Percentiles rank a stretch among this genome's conserved stretches.
These are phyloP conservation scores for Pollenia griseotomentosa DNA, from an alignment of 2,888 invertebrate species.

Conservation along the genomic window DNA sequence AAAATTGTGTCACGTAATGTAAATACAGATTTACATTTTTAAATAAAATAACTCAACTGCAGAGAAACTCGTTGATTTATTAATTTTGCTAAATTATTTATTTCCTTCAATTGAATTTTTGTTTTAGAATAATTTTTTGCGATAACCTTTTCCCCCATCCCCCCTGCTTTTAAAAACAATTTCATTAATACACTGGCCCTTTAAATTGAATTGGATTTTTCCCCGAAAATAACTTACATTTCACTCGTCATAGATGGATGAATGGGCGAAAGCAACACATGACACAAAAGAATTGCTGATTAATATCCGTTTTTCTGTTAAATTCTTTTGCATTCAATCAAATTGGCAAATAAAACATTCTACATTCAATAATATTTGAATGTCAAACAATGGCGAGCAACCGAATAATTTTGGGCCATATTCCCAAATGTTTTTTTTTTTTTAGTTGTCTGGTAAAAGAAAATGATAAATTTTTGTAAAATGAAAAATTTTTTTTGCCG, in stretches of 20 bases:
- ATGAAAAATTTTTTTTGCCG: slow-evolving; percentile 10
- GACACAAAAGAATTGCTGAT: slow-evolving; percentile 53
- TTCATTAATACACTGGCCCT: too few relatives aligned
- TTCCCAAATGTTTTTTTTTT: slow-evolving; percentile 42
- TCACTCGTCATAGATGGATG: not conserved
- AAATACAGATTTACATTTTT: too few relatives aligned
- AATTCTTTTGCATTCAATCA: slow-evolving; percentile 26
- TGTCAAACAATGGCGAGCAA: slow-evolving; percentile 23
- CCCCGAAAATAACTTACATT: not conserved
- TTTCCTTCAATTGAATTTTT: too few relatives aligned
- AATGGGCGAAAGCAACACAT: not conserved
- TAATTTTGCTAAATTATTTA: too few relatives aligned
- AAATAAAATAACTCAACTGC: too few relatives aligned
- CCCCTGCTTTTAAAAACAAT: too few relatives aligned
- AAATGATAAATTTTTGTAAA: slow-evolving; percentile 50
- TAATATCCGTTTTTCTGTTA: slow-evolving; percentile 60
- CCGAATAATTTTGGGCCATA: slow-evolving; percentile 11
- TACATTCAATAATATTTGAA: slow-evolving; percentile 59
- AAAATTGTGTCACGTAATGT: too few relatives aligned
- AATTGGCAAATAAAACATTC: slow-evolving; percentile 30
- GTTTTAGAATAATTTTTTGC: too few relatives aligned
- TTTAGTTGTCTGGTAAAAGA: not conserved
- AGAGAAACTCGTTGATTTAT: too few relatives aligned
- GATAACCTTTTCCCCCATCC: too few relatives aligned
- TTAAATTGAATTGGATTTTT: too few relatives aligned